Percentiles rank a stretch among this genome's conserved stretches.
Evolutionary conservation across 2,888 invertebrate genomes (phyloP).

Genomic region (Cheilosia urbana): DNA sequence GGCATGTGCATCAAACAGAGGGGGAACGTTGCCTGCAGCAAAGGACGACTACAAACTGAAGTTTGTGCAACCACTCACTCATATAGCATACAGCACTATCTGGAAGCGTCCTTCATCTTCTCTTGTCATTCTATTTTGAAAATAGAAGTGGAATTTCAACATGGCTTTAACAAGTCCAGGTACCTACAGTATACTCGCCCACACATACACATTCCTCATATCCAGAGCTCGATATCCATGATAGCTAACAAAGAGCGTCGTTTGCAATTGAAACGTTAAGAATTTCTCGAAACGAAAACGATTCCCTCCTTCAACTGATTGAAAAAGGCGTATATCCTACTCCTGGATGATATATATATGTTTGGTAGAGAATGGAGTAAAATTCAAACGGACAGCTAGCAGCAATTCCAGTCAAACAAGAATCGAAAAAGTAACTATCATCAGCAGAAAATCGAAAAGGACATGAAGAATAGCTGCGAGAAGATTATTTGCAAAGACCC

Average conservation of each 20-base stretch:
- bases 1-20: no score
- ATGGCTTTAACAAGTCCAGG: background rate
- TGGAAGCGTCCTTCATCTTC: no score
- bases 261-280: constrained; percentile 73
- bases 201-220: constrained; percentile 38
- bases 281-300: constrained; percentile 58
- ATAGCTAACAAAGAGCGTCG: constrained; percentile 54
- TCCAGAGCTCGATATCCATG: constrained; percentile 17
- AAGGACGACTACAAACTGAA: no score
- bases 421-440: constrained; percentile 75
- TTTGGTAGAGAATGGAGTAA: constrained; percentile 35
- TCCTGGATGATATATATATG: constrained; percentile 6
- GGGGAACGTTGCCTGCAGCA: no score
- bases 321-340: constrained; percentile 70
- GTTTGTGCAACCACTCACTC: no score
- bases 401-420: constrained; percentile 73
- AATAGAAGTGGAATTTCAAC: constrained; percentile 2
- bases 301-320: constrained; percentile 69
- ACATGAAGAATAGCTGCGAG: constrained; percentile 73
- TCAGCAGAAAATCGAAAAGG: constrained; percentile 75
- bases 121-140: background rate
- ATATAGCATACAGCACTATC: no score
- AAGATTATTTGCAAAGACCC: constrained; percentile 67
- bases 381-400: constrained; percentile 70
- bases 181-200: background rate